Evolutionary conservation across 1,140 invertebrate genomes (phyloP), one percentile per base, ranked within the genome.

Genomic region (Hypothenemus hampei): DNA sequence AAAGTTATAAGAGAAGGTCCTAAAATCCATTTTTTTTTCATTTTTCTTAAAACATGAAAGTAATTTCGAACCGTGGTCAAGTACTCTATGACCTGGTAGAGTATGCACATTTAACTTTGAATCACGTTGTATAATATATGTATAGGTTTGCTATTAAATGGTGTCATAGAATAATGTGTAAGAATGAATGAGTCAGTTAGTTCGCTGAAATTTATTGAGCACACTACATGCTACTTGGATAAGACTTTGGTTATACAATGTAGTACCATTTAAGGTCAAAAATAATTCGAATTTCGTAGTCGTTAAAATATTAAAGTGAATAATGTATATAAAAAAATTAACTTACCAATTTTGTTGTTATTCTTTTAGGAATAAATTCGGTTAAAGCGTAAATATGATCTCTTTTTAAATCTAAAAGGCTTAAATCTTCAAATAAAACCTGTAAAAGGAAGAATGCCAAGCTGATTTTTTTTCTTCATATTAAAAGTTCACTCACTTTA

Each of bases 401-500:
- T 21, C 76, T 69, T 35, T 72, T 71, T 51, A 77, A 57, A 39
- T 61, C 63, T 21, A 72, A 58, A 29, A 66, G 66, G 11, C 74
- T 74, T 11, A 69, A 67, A 60, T 79, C 76, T 45, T 78, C 76
- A 48, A 79, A 78, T 53, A 64, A 64, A 1, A 79, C 75, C 77
- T 79, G 49, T 16, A 71, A 67, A 41, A 60, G 48, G 37, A 35
- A 7, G 1, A 37, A 24, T 18, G 13, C 1, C 26, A 35, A 15
- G 3, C 15, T 33, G 4, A 20, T 13, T 45, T 48, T 4, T 10
- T 4, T 35, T 10, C 16, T 15, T 23, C n/a, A n/a, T 41, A 39
- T 23, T 20, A 19, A 31, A 46, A 31, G 1, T n/a, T 10, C 21
- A 50, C 74, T 71, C 69, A 83, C 81, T 41, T 71, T 77, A 59